A percentile compares a stretch with the other conserved stretches of the same genome.
Evolutionary conservation across 2,888 invertebrate species (phyloP).

Genomic region (Bembecia ichneumoniformis): DNA sequence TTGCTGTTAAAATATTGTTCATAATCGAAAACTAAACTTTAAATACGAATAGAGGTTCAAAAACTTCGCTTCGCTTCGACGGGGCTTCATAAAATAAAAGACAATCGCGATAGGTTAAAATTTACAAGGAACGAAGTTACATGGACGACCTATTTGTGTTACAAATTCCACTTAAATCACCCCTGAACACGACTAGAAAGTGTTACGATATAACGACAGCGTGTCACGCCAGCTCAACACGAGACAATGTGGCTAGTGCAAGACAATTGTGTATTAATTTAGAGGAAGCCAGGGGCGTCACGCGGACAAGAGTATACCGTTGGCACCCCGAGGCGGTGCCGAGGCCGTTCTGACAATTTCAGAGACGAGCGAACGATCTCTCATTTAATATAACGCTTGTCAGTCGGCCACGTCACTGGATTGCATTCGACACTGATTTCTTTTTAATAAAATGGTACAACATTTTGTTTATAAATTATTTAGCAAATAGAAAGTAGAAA

Average conservation of each 20-base stretch:
- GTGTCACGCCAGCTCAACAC: constrained; percentile 39
- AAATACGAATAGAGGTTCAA: no score
- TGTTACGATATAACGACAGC: constrained; percentile 45
- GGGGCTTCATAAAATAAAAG: background rate
- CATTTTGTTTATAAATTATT: no score
- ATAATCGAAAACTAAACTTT: no score
- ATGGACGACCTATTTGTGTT: constrained; percentile 13
- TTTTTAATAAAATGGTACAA: no score
- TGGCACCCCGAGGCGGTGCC: constrained; percentile 38
- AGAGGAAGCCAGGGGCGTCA: constrained; percentile 52
- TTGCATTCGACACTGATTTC: background rate
- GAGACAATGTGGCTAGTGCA: constrained; percentile 41
- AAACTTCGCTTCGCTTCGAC: no score
- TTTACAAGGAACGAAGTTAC: background rate
- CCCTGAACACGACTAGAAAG: constrained; percentile 44
- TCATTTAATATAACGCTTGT: constrained; percentile 17
- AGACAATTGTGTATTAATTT: constrained; percentile 56
- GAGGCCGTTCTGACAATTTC: constrained; percentile 34
- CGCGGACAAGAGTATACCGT: constrained; percentile 42
- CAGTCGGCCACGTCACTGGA: constrained; percentile 22
- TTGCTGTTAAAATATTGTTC: no score
- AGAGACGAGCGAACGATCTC: constrained; percentile 34
- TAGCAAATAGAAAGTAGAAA: no score
- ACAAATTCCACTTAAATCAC: constrained; percentile 32
- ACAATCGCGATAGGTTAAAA: background rate